Conservation (phyloP, 2,888 invertebrate genomes). For the Nineta flava region DNA sequence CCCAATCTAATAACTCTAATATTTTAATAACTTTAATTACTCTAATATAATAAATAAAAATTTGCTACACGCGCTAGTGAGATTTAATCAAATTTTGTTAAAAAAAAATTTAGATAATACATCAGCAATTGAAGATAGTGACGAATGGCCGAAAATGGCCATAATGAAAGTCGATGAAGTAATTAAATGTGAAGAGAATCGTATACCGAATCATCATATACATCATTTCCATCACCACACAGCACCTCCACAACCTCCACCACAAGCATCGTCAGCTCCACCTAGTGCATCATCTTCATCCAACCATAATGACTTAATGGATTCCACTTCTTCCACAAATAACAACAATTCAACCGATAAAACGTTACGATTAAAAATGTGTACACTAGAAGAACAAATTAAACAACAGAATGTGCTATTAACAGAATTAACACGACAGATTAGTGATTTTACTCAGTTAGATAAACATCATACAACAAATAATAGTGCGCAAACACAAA, state of each 20-base stretch:
- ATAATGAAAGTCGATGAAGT: conserved; percentile 25
- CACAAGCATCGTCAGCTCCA: too few species aligned
- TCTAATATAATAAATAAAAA: too few species aligned
- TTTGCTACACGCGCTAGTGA: too few species aligned
- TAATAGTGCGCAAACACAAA: background rate
- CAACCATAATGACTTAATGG: background rate
- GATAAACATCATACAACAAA: background rate
- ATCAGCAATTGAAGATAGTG: conserved; percentile 12
- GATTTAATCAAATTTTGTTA: too few species aligned
- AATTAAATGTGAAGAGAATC: conserved; percentile 15
- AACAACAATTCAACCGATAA: background rate
- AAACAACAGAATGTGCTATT: conserved; percentile 2
- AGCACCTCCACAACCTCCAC: too few species aligned
- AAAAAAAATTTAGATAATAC: background rate
- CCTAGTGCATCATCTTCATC: too few species aligned
- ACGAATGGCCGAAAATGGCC: conserved; percentile 29
- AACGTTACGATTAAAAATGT: background rate
- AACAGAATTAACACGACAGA: background rate
- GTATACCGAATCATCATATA: conserved; percentile 7
- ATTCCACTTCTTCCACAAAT: background rate
- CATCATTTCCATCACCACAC: too few species aligned
- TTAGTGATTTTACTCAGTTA: background rate
- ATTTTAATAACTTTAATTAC: too few species aligned
- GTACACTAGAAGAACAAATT: conserved; percentile 3
- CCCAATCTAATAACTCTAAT: too few species aligned